Conservation (phyloP, 2,888 invertebrate species). For the Schizaphis graminum region DNA sequence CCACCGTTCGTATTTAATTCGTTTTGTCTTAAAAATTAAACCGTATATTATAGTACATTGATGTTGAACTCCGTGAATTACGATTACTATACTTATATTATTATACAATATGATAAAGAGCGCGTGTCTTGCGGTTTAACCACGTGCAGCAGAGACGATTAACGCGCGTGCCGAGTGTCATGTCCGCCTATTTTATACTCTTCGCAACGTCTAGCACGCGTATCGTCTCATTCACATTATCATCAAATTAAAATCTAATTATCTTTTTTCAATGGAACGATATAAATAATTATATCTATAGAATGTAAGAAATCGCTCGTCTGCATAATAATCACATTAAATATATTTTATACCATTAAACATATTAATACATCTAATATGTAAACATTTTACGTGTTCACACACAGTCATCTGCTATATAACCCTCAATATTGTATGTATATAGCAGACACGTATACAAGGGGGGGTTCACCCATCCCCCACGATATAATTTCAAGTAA, state of each 20-base stretch:
- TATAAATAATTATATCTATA: not conserved
- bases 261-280: not conserved
- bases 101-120: not conserved
- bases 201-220: not conserved
- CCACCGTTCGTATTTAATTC: not conserved
- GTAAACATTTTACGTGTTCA: not conserved
- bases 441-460: no score
- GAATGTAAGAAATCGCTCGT: not conserved
- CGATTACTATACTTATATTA: not conserved
- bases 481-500: no score
- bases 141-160: not conserved
- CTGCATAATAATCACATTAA: not conserved
- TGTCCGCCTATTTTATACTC: not conserved
- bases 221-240: not conserved
- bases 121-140: conserved; percentile 12
- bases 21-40: not conserved
- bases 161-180: not conserved
- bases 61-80: not conserved
- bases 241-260: not conserved
- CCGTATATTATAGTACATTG: not conserved
- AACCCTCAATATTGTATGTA: no score
- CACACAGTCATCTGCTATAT: not conserved
- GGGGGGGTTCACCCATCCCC: no score
- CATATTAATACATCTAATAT: not conserved
- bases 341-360: not conserved